phyloP scores from a whole-genome alignment of 2,113 vertebrate genomes.

The Aspidoscelis tigris region DNA sequence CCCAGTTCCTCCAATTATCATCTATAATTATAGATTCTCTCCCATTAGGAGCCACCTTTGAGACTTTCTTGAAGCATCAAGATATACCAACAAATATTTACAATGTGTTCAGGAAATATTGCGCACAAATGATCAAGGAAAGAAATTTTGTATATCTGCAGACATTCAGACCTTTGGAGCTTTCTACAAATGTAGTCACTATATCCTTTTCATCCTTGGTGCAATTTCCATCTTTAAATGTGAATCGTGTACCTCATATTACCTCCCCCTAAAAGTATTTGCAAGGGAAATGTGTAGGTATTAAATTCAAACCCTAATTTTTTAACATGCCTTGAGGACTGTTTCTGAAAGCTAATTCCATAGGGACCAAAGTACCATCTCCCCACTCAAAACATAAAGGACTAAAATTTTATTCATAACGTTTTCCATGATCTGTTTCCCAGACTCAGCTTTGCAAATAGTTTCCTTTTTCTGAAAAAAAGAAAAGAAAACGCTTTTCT shows the following conservation, averaged over 20 bases:
- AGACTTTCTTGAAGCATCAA: too few relatives aligned
- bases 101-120: neutral
- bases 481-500: conserved; percentile 53
- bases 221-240: neutral
- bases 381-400: conserved; percentile 61
- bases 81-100: too few relatives aligned
- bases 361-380: conserved; percentile 46
- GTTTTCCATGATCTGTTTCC: conserved; percentile 74
- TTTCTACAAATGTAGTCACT: conserved; percentile 2
- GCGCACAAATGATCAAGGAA: neutral
- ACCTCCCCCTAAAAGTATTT: neutral
- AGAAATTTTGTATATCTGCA: neutral
- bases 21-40: too few relatives aligned
- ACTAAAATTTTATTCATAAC: conserved; percentile 62
- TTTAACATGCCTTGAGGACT: conserved; percentile 46
- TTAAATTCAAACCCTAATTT: conserved; percentile 33
- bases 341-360: conserved; percentile 58
- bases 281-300: neutral
- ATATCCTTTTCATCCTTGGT: neutral
- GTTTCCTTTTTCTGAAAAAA: conserved; percentile 53
- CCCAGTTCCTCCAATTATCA: too few relatives aligned
- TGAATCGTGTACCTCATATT: neutral
- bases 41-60: too few relatives aligned
- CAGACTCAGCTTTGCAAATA: conserved; percentile 65
- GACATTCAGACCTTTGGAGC: conserved; percentile 12